Conservation (phyloP, 2,797 vertebrate species). For the Rhinatrema bivittatum region DNA sequence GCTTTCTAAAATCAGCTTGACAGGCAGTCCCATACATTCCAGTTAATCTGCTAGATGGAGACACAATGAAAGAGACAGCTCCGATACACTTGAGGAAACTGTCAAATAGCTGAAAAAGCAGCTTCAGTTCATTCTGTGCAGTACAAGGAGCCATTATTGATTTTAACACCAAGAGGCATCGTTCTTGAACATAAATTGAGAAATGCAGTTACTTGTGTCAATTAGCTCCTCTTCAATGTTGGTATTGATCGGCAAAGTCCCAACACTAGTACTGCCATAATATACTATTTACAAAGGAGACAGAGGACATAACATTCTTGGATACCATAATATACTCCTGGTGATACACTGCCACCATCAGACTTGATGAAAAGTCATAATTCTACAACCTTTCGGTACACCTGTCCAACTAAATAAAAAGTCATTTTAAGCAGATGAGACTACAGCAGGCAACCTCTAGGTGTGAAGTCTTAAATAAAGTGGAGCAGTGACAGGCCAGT, state of each 20-base stretch:
- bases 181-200: slow-evolving; percentile 51
- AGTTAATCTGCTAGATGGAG: slow-evolving; percentile 59
- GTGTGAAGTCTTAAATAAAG: too few relatives aligned
- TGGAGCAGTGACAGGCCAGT: too few relatives aligned
- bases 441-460: too few relatives aligned
- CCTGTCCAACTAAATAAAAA: too few relatives aligned
- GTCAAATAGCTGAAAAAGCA: slow-evolving; percentile 50
- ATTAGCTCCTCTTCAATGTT: slow-evolving; percentile 57
- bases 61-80: slow-evolving; percentile 61
- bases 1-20: slow-evolving; percentile 75
- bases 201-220: slow-evolving; percentile 63
- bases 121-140: slow-evolving; percentile 45
- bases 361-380: too few relatives aligned
- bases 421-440: too few relatives aligned
- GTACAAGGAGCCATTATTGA: slow-evolving; percentile 69
- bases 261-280: slow-evolving; percentile 68
- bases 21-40: slow-evolving; percentile 75
- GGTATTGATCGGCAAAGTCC: slow-evolving; percentile 74
- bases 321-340: slow-evolving; percentile 26
- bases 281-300: slow-evolving; percentile 64
- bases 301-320: slow-evolving; percentile 30
- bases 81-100: slow-evolving; percentile 50
- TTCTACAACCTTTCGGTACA: too few relatives aligned
- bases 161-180: slow-evolving; percentile 60
- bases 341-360: too few relatives aligned